A percentile compares a stretch with the other conserved stretches of the same genome.
Evolutionary conservation across 2,113 vertebrate genomes (phyloP).

Genomic region (Setophaga kirtlandii): DNA sequence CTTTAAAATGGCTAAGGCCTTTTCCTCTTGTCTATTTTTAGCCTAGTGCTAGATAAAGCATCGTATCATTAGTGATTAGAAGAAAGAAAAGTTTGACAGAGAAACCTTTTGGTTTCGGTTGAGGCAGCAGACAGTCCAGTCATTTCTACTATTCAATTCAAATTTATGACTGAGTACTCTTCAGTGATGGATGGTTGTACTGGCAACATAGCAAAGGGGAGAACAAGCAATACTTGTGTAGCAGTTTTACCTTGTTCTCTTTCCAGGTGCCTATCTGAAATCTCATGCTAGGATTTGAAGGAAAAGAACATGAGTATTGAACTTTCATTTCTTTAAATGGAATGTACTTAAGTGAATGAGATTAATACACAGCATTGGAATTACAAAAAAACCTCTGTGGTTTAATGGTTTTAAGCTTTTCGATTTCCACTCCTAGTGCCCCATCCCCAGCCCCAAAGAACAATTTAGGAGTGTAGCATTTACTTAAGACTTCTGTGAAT

Average conservation of each 20-base stretch:
- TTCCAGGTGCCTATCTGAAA: background rate
- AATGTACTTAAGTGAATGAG: background rate
- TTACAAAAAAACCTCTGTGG: background rate
- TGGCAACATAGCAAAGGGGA: background rate
- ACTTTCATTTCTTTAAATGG: background rate
- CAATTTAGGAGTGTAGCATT: background rate
- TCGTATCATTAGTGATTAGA: background rate
- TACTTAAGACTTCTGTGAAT: background rate
- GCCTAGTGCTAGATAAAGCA: background rate
- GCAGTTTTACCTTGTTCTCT: background rate
- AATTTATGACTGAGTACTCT: conserved; percentile 47
- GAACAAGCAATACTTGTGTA: background rate
- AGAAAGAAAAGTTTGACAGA: background rate
- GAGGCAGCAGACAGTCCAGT: background rate
- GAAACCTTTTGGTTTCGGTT: background rate
- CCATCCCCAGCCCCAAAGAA: no score
- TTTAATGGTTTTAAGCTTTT: background rate
- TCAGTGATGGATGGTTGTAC: background rate
- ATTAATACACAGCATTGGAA: background rate
- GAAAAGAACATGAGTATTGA: background rate
- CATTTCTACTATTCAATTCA: conserved; percentile 21
- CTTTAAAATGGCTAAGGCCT: background rate
- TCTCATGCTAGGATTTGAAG: background rate
- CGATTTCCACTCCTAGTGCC: background rate
- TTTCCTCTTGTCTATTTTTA: conserved; percentile 24